phyloP scores from a whole-genome alignment of 1,140 invertebrate species.

The Lepidurus apus region DNA sequence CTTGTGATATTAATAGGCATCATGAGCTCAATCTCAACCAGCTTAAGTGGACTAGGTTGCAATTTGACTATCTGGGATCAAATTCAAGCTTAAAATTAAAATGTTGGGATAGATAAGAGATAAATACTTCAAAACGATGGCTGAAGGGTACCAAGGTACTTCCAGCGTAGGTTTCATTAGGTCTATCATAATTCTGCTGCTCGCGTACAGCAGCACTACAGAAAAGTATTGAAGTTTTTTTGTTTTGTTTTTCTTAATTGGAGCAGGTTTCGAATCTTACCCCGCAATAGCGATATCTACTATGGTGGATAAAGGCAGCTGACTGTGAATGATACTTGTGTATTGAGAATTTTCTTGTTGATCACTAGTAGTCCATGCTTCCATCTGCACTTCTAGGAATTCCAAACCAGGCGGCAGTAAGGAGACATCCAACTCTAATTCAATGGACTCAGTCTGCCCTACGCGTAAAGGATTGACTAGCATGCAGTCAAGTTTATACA shows the following conservation, averaged over 20 bases:
- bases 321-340: not conserved
- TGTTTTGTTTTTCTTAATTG: too few species aligned
- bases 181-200: conserved; percentile 23
- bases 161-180: conserved; percentile 26
- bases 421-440: conserved; percentile 11
- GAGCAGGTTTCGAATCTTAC: not conserved
- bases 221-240: not conserved
- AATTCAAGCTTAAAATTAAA: not conserved
- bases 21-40: conserved; percentile 6
- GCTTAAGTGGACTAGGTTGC: conserved; percentile 24
- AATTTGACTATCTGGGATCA: conserved; percentile 5
- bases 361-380: conserved; percentile 23
- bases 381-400: not conserved
- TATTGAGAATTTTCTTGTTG: not conserved
- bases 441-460: not conserved
- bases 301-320: conserved; percentile 4
- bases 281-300: conserved; percentile 23
- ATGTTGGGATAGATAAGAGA: not conserved
- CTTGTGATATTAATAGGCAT: not conserved
- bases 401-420: not conserved
- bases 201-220: conserved; percentile 16
- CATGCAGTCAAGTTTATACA: not conserved
- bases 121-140: conserved; percentile 25
- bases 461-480: not conserved
- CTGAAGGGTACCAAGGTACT: not conserved